Base-by-base conservation (phyloP, 2,797 vertebrate species). In the Chiroxiphia lanceolata region DNA sequence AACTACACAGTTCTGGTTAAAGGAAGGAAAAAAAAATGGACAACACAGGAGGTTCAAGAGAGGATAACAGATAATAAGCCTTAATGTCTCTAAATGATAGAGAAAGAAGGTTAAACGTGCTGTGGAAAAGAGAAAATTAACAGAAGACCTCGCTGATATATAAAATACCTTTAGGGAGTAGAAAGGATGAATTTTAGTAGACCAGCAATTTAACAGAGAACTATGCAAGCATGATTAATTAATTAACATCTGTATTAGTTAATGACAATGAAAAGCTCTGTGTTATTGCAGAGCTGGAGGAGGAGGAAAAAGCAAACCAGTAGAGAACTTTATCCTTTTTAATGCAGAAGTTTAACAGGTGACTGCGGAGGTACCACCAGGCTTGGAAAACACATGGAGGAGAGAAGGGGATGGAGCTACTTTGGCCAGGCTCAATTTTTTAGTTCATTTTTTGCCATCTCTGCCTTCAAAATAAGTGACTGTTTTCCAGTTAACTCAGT, bases 201-300 rank as follows among this genome's bases (percentile, higher is more conserved):
- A 68, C 57, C 26, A 70, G 86, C 57, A 95, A 94, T 93, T 94
- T 91, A 91, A 70, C 12, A 75, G 74, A 79, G 69, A 83, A n/a
- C 81, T 61, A 68, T 65, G 83, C 56, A 78, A 93, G 77, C 64
- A 74, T 56, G 59, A 91, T 93, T 94, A 90, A 96, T 95, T 96
- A 87, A 95, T 94, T 95, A 91, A 80, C 69, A 50, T 68, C 90
- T 87, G 54, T 77, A 94, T 84, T 89, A 86, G 64, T 89, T 89
- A 94, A 92, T 95, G 80, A 85, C 18, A 0, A 93, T 42, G 31
- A 82, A 95, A 81, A 80, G 36, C 61, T 85, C 68, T 18, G 6
- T 29, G 4, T 64, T 90, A n/a, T n/a, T 60, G 68, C 76, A 85
- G 75, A 56, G 54, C n/a, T 69, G 42, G 3, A 71, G 47, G 10